phyloP scores from a whole-genome alignment of 2,888 invertebrate genomes.

The Drosophila anceps region DNA sequence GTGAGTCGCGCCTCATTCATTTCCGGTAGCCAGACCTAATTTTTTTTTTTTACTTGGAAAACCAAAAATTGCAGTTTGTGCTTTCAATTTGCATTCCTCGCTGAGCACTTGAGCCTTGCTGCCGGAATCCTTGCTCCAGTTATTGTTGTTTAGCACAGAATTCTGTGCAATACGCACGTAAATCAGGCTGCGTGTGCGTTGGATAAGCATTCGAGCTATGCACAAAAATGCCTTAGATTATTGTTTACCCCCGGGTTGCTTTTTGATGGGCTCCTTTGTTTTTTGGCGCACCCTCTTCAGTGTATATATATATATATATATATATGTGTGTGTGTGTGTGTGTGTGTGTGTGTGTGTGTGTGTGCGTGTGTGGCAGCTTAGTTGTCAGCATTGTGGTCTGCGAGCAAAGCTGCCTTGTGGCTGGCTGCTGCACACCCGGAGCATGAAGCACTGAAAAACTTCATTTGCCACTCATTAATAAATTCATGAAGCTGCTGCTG shows the following conservation, averaged over 20 bases:
- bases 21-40: constrained; percentile 37
- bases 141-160: constrained; percentile 19
- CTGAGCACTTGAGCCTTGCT: constrained; percentile 56
- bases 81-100: constrained; percentile 71
- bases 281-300: constrained; percentile 1
- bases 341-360: constrained; percentile 7
- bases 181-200: constrained; percentile 54
- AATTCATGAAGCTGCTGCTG: constrained; percentile 73
- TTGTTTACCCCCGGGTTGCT: constrained; percentile 35
- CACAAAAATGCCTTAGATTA: constrained; percentile 51
- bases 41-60: not conserved
- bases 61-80: constrained; percentile 62
- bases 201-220: constrained; percentile 27
- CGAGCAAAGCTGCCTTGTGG: constrained; percentile 32
- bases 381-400: constrained; percentile 63
- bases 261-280: constrained; percentile 15
- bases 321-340: not conserved
- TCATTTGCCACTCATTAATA: constrained; percentile 84
- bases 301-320: too few species aligned
- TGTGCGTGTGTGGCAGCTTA: constrained; percentile 43
- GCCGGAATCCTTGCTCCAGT: constrained; percentile 1
- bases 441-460: constrained; percentile 61
- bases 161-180: constrained; percentile 43
- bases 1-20: constrained; percentile 41
- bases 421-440: constrained; percentile 19